Evolutionary conservation across 2,888 invertebrate genomes (phyloP).

Genomic region (Thymelicus sylvestris): DNA sequence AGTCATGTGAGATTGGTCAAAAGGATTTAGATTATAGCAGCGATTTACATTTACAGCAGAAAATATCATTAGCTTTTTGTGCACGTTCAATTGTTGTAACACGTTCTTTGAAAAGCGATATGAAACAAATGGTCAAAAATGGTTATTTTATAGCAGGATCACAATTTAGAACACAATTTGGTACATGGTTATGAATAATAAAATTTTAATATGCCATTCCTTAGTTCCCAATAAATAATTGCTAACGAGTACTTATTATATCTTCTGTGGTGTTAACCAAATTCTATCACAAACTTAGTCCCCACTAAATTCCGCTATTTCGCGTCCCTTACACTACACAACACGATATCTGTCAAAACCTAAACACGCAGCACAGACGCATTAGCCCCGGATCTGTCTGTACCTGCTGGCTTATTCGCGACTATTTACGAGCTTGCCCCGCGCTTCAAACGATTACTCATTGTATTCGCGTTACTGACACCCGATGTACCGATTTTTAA

Average conservation of each 20-base stretch:
- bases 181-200: no score
- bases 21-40: background rate
- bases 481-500: conserved; percentile 39
- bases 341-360: conserved; percentile 3
- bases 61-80: background rate
- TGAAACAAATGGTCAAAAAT: no score
- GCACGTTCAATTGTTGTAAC: no score
- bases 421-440: conserved; percentile 24
- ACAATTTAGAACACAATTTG: no score
- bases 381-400: conserved; percentile 24
- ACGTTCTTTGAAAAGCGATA: no score
- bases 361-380: conserved; percentile 11
- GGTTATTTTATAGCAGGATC: no score
- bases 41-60: background rate
- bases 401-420: conserved; percentile 21
- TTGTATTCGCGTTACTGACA: conserved; percentile 44
- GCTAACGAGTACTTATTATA: no score
- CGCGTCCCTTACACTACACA: conserved; percentile 1
- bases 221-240: no score
- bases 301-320: background rate
- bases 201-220: no score
- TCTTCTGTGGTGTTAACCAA: no score
- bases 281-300: no score
- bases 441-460: conserved; percentile 47
- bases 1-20: conserved; percentile 16